Evolutionary conservation across 2,888 invertebrate genomes (phyloP), one percentile per base, ranked within the genome.

Genomic region (Argyresthia goedartella): DNA sequence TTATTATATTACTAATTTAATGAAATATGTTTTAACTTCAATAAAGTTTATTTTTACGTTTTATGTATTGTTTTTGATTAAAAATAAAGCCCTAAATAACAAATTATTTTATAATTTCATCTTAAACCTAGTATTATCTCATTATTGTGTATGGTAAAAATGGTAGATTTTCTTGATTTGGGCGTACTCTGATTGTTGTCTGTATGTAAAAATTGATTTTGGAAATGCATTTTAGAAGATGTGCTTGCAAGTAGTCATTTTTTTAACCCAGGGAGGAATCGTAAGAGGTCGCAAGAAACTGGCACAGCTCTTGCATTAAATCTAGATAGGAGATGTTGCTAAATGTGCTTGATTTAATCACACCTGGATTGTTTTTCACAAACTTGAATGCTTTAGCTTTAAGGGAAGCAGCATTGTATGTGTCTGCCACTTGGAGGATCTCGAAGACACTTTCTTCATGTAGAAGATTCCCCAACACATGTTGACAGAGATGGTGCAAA

Each of bases 31-130:
- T 78, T 66, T 67, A 76, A 74, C 42, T 14, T 72, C 66, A 80
- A 81, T 81, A 81, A 81, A 81, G 77, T 81, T 81, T 81, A 81
- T 81, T 81, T 81, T 78, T 78, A 81, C 69, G 81, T 81, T 81
- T 81, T 77, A 69, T 77, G 72, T 78, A 79, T 70, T 64, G 66
- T 68, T 57, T 54, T 52, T 49, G 51, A 52, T 50, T 39, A 52
- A 55, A 25, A 4, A 25, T 6, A 4, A 4, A 25, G 25, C 25
- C 25, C 6, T 25, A 25, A 6, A 25, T 25, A 25, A 25, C 25
- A 25, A 25, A 25, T 25, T 25, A 25, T 25, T 25, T 25, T 25
- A 25, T 25, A 2, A 4, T 25, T 25, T 25, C 6, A 25, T 6
- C 25, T 25, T 25, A 25, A 25, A 25, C 25, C 25, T 25, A 25